A percentile compares a stretch with the other conserved stretches of the same genome.
These are phyloP conservation scores for Aphaenogaster ashmeadi DNA, from an alignment of 1,140 invertebrate species.

Conservation along the genomic window DNA sequence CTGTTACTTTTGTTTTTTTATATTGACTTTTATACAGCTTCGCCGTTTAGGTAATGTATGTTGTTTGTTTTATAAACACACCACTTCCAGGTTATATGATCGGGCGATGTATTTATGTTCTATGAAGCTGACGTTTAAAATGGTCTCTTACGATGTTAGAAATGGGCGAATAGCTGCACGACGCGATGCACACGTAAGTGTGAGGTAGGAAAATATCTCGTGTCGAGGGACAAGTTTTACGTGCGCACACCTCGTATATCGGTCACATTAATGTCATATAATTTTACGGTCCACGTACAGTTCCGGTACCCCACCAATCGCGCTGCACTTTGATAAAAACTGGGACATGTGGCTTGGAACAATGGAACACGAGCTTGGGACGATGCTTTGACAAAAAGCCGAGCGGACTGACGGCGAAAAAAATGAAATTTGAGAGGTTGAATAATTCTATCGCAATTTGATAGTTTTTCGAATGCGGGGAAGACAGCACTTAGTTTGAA, in stretches of 20 bases:
- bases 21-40: conserved; percentile 14
- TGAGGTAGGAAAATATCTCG: conserved; percentile 58
- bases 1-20: conserved; percentile 1
- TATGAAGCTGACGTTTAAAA: conserved; percentile 59
- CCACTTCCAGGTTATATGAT: conserved; percentile 40
- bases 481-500: conserved; percentile 8
- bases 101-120: conserved; percentile 48
- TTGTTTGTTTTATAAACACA: conserved; percentile 59
- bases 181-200: conserved; percentile 19
- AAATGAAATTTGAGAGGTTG: conserved; percentile 12
- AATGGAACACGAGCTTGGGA: not conserved
- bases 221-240: conserved; percentile 60
- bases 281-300: conserved; percentile 76
- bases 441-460: conserved; percentile 48
- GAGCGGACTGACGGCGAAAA: not conserved
- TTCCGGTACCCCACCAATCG: conserved; percentile 34
- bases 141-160: conserved; percentile 56
- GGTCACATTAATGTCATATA: conserved; percentile 77
- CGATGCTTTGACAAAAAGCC: conserved; percentile 41
- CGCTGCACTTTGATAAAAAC: conserved; percentile 75
- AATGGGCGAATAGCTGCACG: conserved; percentile 50
- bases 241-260: conserved; percentile 65
- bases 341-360: conserved; percentile 22
- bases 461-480: conserved; percentile 23
- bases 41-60: conserved; percentile 23